A percentile compares a stretch with the other conserved stretches of the same genome.
Conservation (phyloP, 1,140 invertebrate genomes). For the Coenobita brevimanus region DNA sequence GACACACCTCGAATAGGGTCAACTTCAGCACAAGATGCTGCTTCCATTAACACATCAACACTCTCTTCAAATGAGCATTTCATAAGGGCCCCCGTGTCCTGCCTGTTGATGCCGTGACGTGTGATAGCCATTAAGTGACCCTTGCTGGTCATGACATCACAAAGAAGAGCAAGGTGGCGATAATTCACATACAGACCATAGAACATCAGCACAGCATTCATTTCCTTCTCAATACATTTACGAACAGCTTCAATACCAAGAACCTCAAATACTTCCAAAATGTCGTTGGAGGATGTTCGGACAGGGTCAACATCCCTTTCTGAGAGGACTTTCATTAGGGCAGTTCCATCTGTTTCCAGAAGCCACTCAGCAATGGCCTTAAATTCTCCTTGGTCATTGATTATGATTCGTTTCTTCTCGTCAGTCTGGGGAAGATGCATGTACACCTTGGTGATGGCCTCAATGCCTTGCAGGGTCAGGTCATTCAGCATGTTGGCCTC, state of each 20-base stretch:
- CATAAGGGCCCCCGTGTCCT: conserved; percentile 99
- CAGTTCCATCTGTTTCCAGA: conserved; percentile 99
- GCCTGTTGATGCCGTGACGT: conserved; percentile 99
- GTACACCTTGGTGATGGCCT: conserved; percentile 86
- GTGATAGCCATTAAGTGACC: conserved; percentile 99
- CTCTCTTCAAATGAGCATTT: conserved; percentile 96
- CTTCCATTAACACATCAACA: conserved; percentile 98
- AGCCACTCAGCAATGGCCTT: conserved; percentile 99
- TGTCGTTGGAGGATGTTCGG: conserved; percentile 98
- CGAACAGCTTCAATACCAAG: conserved; percentile 99
- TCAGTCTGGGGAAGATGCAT: conserved; percentile 99
- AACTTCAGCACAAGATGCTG: conserved; percentile 96
- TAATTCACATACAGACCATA: conserved; percentile 99
- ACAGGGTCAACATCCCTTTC: conserved; percentile 98
- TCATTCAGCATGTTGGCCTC: conserved; percentile 99
- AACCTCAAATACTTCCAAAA: conserved; percentile 99
- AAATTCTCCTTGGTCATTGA: conserved; percentile 99
- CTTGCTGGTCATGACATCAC: conserved; percentile 99
- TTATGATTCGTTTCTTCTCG: conserved; percentile 97
- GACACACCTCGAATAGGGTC: conserved; percentile 99
- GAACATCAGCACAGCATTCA: conserved; percentile 99
- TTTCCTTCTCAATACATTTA: conserved; percentile 99
- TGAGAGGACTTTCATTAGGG: conserved; percentile 93
- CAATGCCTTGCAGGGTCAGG: conserved; percentile 93
- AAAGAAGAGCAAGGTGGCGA: conserved; percentile 97